These are phyloP conservation scores for Drosophila eohydei DNA, from an alignment of 2,888 invertebrate species.

Conservation along the genomic window DNA sequence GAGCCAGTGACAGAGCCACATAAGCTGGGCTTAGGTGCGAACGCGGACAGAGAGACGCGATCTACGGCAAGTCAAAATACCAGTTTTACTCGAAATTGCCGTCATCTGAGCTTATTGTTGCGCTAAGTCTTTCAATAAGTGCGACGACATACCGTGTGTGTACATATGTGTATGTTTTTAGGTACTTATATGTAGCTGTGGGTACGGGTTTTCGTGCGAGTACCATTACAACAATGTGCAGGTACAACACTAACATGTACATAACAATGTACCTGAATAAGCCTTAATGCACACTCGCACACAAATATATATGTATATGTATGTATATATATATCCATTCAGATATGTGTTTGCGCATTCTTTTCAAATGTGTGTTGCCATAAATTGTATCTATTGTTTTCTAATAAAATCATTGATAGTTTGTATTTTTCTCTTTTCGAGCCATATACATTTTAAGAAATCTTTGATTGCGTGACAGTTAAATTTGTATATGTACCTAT, in stretches of 20 bases:
- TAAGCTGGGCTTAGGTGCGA: conserved; percentile 12
- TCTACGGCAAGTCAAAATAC: conserved; percentile 59
- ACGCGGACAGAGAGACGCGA: conserved; percentile 1
- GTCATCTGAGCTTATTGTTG: conserved; percentile 46
- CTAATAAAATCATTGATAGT: not conserved
- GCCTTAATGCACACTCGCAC: not conserved
- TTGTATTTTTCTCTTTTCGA: not conserved
- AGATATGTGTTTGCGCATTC: not conserved
- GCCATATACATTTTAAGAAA: not conserved
- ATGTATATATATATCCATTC: not conserved
- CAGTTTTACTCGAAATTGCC: conserved; percentile 56
- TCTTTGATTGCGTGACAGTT: not conserved
- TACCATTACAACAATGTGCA: conserved; percentile 20
- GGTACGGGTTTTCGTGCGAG: conserved; percentile 1
- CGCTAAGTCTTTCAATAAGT: conserved; percentile 30
- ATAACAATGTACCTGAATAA: not conserved
- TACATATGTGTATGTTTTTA: not conserved
- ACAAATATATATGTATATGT: not conserved
- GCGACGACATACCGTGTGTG: conserved; percentile 2
- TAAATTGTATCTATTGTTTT: not conserved
- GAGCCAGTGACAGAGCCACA: conserved; percentile 10
- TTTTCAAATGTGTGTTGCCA: not conserved
- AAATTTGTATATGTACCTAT: not conserved
- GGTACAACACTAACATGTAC: conserved; percentile 3
- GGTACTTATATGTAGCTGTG: not conserved